Base-by-base conservation (phyloP, 2,113 vertebrate genomes). In the Cephalopterus ornatus region DNA sequence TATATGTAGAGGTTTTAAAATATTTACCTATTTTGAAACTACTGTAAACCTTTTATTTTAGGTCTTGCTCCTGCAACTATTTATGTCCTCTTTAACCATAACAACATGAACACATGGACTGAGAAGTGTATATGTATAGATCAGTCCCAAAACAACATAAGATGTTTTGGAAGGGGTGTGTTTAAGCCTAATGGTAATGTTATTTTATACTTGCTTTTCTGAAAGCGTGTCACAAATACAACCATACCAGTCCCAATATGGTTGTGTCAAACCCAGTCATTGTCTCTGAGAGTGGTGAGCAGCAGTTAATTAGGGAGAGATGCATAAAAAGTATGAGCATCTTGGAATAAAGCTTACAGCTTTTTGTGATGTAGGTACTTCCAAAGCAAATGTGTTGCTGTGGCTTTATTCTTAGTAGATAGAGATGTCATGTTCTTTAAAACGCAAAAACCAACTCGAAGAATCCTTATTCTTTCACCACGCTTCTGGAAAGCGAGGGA, bases 201-300 rank as follows among this genome's bases (percentile, higher is more conserved):
- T 83, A 33, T 35, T 83, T 82, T 85, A 44, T 41, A 24, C 19
- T 33, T 50, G 10, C 14, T 82, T 26, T 76, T 95, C 63, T 78
- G 46, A 52, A 90, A 47, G 19, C 32, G 32, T 73, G n/a, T 61
- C 1, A 1, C 68, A 66, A 83, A 26, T 76, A 44, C 11, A 73
- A 4, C 53, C 7, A 1, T 55, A 18, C 6, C 21, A 49, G 23
- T 16, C 30, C 16, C 41, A 21, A 15, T 26, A 5, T 0, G 12
- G 5, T 20, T 71, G 32, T 63, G 30, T 63, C 35, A 63, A 56
- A 49, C 6, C 3, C 7, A 2, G 1, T 5, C 35, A 9, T 13
- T 73, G 23, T 61, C 33, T 47, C 22, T 0, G 2, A 14, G 3
- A 7, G 12, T 61, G 41, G 21, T 1, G 2, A 80, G 32, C 44